A percentile compares a stretch with the other conserved stretches of the same genome.
These are phyloP conservation scores for Isichthys henryi DNA, from an alignment of 2,113 vertebrate species.

Conservation along the genomic window DNA sequence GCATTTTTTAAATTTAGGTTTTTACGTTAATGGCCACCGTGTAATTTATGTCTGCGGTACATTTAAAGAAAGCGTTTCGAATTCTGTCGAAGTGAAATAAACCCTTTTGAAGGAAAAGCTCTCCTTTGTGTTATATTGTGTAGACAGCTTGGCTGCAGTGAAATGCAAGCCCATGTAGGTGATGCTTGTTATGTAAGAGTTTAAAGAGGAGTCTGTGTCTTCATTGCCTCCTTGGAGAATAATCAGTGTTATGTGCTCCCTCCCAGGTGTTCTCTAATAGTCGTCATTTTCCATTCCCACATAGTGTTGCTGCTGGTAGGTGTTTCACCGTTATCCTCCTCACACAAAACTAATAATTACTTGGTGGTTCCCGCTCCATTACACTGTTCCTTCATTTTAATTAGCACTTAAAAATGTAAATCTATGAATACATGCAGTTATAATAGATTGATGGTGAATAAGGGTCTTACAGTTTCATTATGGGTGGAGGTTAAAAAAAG, in stretches of 20 bases:
- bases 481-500: slow-evolving; percentile 8
- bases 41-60: not conserved
- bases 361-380: slow-evolving; percentile 1
- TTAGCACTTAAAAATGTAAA: slow-evolving; percentile 28
- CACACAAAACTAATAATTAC: slow-evolving; percentile 11
- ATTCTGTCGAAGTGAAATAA: not conserved
- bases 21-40: slow-evolving; percentile 5
- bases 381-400: slow-evolving; percentile 21
- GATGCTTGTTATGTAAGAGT: slow-evolving; percentile 5
- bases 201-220: not conserved
- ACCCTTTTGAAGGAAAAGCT: not conserved
- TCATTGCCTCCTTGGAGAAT: not conserved
- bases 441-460: slow-evolving; percentile 22
- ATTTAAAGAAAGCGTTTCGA: not conserved
- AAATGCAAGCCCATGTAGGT: not conserved
- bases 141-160: not conserved
- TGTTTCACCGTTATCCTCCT: not conserved
- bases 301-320: not conserved
- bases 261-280: not conserved
- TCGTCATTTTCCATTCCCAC: not conserved
- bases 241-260: not conserved
- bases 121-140: not conserved
- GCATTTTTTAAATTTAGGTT: slow-evolving; percentile 30
- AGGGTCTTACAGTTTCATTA: slow-evolving; percentile 21
- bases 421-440: slow-evolving; percentile 21